Conservation (phyloP, 2,888 invertebrate species). For the Branchipolynoe longqiensis region DNA sequence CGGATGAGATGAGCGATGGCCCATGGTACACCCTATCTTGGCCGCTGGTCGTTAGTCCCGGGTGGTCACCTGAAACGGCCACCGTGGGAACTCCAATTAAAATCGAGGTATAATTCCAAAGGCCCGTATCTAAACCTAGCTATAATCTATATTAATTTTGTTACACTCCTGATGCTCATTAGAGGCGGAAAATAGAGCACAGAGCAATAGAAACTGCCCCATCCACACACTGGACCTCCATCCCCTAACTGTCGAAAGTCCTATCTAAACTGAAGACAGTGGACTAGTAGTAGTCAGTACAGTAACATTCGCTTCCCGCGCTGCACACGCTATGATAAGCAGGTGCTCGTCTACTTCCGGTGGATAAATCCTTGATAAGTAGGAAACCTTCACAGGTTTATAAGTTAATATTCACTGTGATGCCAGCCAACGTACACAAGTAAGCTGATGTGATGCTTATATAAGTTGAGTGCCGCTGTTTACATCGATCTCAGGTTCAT, state of each 20-base stretch:
- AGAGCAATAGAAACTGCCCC: not conserved
- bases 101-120: slow-evolving; percentile 15
- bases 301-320: not conserved
- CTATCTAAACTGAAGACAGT: too few relatives aligned
- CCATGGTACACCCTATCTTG: slow-evolving; percentile 72
- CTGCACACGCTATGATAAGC: slow-evolving; percentile 10
- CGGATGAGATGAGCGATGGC: slow-evolving; percentile 75
- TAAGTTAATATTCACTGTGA: too few relatives aligned
- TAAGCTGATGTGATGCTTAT: too few relatives aligned
- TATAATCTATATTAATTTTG: too few relatives aligned
- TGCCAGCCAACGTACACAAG: too few relatives aligned
- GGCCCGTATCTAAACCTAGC: not conserved
- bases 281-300: too few relatives aligned
- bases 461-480: too few relatives aligned
- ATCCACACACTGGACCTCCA: not conserved
- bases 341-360: slow-evolving; percentile 20
- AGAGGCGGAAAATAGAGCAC: not conserved
- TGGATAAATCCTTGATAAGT: not conserved
- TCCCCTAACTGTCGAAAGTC: not conserved
- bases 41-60: slow-evolving; percentile 33
- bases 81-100: slow-evolving; percentile 24
- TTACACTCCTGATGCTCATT: not conserved
- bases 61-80: slow-evolving; percentile 39
- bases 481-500: too few relatives aligned
- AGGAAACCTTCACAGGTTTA: too few relatives aligned